These are phyloP conservation scores for Alces alces DNA, from an alignment of 2,113 vertebrate genomes.

Conservation along the genomic window DNA sequence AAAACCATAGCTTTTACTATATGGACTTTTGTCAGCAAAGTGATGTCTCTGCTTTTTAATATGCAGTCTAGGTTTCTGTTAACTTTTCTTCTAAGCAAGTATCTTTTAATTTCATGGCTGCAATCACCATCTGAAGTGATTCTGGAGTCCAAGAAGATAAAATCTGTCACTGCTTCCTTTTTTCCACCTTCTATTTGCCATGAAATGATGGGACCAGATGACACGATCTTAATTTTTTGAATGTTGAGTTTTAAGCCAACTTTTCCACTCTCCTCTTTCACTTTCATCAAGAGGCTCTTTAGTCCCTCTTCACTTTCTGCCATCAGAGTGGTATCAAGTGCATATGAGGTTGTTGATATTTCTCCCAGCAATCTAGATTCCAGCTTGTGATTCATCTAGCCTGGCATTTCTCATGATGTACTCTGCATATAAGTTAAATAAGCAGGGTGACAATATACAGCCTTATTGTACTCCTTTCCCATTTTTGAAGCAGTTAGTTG, in stretches of 20 bases:
- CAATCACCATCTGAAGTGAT: not conserved
- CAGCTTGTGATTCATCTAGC: not conserved
- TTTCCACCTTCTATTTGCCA: not conserved
- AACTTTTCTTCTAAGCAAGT: not conserved
- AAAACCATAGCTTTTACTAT: not conserved
- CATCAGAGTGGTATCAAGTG: not conserved
- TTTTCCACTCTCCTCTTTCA: not conserved
- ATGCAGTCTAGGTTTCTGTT: not conserved
- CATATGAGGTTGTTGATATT: not conserved
- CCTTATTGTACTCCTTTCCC: not conserved
- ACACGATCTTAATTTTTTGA: not conserved
- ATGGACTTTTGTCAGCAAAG: not conserved
- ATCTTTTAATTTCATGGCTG: not conserved
- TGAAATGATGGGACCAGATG: not conserved
- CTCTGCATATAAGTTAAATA: not conserved
- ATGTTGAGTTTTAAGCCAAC: not conserved
- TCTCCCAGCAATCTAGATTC: not conserved
- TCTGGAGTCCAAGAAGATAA: not conserved
- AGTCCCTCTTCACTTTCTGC: not conserved
- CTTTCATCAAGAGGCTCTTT: not conserved
- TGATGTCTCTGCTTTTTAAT: not conserved
- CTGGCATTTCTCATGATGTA: not conserved
- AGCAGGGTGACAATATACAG: not conserved
- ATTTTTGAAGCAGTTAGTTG: not conserved
- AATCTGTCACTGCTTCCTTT: not conserved